Evolutionary conservation across 64 coral and sea anemone genomes (phyloP), one percentile per base, ranked within the genome.

Genomic region (Cladopsammia gracilis): DNA sequence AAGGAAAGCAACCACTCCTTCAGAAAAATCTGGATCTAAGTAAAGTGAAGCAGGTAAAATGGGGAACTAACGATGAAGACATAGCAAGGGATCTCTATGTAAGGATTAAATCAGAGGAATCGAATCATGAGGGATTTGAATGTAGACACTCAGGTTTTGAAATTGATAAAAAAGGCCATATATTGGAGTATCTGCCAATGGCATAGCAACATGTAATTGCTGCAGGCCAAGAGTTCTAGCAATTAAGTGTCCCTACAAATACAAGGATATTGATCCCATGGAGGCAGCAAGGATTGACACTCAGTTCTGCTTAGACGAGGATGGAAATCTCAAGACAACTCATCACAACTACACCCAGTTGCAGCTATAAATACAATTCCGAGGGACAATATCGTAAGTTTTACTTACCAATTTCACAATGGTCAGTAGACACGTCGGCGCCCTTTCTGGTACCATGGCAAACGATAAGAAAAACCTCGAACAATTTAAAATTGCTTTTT

Each of bases 261-360:
- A 92, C 58, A 92, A 52, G 45, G 66, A 86, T 49, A 7, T 85
- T 11, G 62, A 25, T 16, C 23, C 71, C 15, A 19, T 74, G 46
- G 57, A 93, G 20, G 72, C 73, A 76, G 71, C 90, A 48, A 76
- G 56, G 42, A 34, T 22, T 22, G 84, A 93, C 65, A 18, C 58
- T 48, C 6, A 76, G 19, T 93, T 93, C 62, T 93, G 64, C 51
- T 23, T 93, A 70, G 73, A 80, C 25, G 22, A 16, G 3, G 26
- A 87, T 34, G 64, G 91, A 56, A 25, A 93, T 18, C 68, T 86
- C 18, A 92, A 92, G 22, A 59, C 43, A 24, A 87, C 66, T 7
- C 91, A 93, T 73, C 23, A 10, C 70, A 73, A 87, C 53, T 93
- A 93, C 75, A 93, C 75, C 25, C 85, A 93, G 48, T 19, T 93